Percentiles rank a stretch among this genome's conserved stretches.
Conservation (phyloP, 2,888 invertebrate genomes). For the Rhaphigaster nebulosa region DNA sequence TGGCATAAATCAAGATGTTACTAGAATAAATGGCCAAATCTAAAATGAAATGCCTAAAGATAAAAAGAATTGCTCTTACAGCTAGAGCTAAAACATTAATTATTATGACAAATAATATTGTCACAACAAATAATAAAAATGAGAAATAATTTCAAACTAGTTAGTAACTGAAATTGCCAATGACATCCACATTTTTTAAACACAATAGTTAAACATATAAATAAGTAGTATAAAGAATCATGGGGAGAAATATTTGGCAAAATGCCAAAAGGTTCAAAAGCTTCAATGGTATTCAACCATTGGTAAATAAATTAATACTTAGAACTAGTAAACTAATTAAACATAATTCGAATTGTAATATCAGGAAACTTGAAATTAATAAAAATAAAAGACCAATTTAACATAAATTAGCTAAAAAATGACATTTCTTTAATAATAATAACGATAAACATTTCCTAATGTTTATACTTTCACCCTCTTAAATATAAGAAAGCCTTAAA, state of each 20-base stretch:
- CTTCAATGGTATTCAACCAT: slow-evolving; percentile 37
- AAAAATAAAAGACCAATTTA: background rate
- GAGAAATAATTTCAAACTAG: background rate
- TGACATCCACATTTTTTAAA: background rate
- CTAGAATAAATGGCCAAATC: no score
- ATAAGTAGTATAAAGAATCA: slow-evolving; percentile 32
- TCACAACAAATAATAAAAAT: background rate
- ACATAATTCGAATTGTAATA: background rate
- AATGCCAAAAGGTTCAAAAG: slow-evolving; percentile 49
- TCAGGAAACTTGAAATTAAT: background rate
- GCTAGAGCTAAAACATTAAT: background rate
- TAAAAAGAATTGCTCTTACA: no score
- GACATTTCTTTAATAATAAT: background rate
- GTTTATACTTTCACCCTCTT: background rate
- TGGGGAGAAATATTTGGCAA: slow-evolving; percentile 45
- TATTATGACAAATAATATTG: background rate
- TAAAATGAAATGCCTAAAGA: no score
- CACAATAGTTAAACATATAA: slow-evolving; percentile 9
- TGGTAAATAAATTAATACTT: slow-evolving; percentile 10
- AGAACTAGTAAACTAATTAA: background rate
- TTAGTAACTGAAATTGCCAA: background rate
- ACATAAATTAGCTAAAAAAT: background rate
- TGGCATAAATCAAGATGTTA: no score
- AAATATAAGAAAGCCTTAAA: background rate
- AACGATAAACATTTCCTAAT: background rate